These are phyloP conservation scores for Crenuchus spilurus DNA, from an alignment of 2,797 vertebrate species.

Conservation along the genomic window DNA sequence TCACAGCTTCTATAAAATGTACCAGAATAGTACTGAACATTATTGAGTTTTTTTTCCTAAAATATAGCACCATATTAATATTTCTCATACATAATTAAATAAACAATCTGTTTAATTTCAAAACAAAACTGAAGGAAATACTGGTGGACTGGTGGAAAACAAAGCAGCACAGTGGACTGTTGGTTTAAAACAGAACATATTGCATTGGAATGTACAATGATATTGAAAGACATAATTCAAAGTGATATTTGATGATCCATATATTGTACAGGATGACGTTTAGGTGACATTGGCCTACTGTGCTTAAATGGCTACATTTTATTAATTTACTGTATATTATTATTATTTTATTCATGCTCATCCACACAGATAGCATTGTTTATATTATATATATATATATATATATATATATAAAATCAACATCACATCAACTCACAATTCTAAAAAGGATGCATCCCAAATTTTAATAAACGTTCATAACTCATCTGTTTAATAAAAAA, in stretches of 20 bases:
- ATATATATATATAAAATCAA: constrained; percentile 42
- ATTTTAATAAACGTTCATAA: no score
- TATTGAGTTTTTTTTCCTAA: constrained; percentile 32
- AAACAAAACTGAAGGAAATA: constrained; percentile 10
- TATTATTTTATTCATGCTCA: no score
- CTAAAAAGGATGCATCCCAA: no score
- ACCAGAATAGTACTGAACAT: constrained; percentile 66
- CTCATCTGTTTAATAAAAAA: neutral
- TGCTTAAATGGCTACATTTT: no score
- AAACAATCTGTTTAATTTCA: constrained; percentile 19
- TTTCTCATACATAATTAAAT: constrained; percentile 50
- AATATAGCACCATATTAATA: constrained; percentile 41
- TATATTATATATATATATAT: constrained; percentile 6
- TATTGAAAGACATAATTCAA: no score
- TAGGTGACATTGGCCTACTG: no score
- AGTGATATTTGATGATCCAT: no score
- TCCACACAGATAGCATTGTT: no score
- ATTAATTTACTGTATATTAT: no score
- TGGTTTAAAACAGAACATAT: constrained; percentile 26
- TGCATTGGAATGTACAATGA: constrained; percentile 49
- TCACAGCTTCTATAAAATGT: constrained; percentile 78
- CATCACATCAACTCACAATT: no score
- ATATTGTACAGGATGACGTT: no score
- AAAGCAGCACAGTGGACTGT: constrained; percentile 58
- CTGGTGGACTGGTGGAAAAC: neutral